Evolutionary conservation across 2,888 invertebrate species (phyloP).

Genomic region (Dolichomitus sp.): DNA sequence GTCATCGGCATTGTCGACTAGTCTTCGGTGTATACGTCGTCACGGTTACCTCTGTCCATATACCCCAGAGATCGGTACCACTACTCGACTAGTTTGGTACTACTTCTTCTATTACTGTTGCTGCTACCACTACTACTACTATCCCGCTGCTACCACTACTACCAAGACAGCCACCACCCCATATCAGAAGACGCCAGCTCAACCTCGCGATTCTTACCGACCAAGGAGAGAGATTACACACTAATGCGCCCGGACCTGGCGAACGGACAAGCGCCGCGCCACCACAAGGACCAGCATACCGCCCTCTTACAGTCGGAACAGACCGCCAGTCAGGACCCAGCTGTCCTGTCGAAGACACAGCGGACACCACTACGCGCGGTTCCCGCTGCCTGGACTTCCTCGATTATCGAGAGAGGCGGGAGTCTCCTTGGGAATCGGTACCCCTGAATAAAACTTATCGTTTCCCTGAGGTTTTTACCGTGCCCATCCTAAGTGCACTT

Average conservation of each 20-base stretch:
- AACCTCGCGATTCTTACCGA: slow-evolving; percentile 55
- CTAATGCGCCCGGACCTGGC: slow-evolving; percentile 68
- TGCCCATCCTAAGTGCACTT: neutral
- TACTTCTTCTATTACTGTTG: neutral
- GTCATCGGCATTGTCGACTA: slow-evolving; percentile 52
- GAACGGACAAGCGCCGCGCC: slow-evolving; percentile 69
- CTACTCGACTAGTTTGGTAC: slow-evolving; percentile 1
- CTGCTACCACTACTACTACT: slow-evolving; percentile 21
- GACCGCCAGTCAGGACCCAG: slow-evolving; percentile 79
- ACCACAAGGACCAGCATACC: slow-evolving; percentile 72
- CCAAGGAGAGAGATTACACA: slow-evolving; percentile 58
- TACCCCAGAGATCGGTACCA: slow-evolving; percentile 16
- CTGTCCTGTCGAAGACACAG: slow-evolving; percentile 76
- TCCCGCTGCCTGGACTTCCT: slow-evolving; percentile 41
- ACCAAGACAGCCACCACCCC: slow-evolving; percentile 42
- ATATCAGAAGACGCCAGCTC: slow-evolving; percentile 61
- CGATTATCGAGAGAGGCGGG: slow-evolving; percentile 19
- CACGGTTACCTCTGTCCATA: slow-evolving; percentile 75
- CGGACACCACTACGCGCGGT: slow-evolving; percentile 26
- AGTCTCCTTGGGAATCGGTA: slow-evolving; percentile 2
- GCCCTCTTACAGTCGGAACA: slow-evolving; percentile 68
- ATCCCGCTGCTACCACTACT: slow-evolving; percentile 28
- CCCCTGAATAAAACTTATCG: neutral
- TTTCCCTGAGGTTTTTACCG: neutral
- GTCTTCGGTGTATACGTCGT: slow-evolving; percentile 57